phyloP scores from a whole-genome alignment of 2,797 vertebrate genomes.

The Rhincodon typus region DNA sequence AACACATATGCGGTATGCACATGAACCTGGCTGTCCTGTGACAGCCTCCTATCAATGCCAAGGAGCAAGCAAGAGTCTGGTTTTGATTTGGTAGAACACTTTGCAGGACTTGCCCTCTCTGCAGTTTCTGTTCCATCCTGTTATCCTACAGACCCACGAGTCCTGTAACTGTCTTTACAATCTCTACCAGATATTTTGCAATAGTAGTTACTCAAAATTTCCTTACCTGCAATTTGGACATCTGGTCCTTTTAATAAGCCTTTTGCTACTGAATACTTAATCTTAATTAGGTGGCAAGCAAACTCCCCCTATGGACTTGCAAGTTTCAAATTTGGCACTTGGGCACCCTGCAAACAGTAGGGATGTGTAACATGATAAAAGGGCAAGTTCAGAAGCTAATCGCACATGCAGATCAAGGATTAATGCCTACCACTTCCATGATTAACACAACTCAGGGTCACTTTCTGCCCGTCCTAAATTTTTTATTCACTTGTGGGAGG shows the following conservation, averaged over 20 bases:
- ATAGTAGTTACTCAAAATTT: neutral
- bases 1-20: too few relatives aligned
- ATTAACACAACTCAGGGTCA: neutral
- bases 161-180: neutral
- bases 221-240: neutral
- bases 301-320: neutral
- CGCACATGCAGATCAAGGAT: neutral
- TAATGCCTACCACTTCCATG: neutral
- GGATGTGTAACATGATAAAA: neutral
- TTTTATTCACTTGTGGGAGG: too few relatives aligned
- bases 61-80: neutral
- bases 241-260: neutral
- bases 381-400: neutral
- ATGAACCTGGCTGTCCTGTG: neutral
- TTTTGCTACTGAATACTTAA: too few relatives aligned
- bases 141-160: neutral
- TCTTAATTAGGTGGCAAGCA: neutral
- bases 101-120: neutral
- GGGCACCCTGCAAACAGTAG: neutral
- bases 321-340: neutral
- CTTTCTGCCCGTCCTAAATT: neutral
- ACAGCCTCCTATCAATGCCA: neutral
- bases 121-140: neutral
- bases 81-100: neutral
- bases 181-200: neutral